phyloP scores from a whole-genome alignment of 2,113 vertebrate genomes.

The Penelope pileata region DNA sequence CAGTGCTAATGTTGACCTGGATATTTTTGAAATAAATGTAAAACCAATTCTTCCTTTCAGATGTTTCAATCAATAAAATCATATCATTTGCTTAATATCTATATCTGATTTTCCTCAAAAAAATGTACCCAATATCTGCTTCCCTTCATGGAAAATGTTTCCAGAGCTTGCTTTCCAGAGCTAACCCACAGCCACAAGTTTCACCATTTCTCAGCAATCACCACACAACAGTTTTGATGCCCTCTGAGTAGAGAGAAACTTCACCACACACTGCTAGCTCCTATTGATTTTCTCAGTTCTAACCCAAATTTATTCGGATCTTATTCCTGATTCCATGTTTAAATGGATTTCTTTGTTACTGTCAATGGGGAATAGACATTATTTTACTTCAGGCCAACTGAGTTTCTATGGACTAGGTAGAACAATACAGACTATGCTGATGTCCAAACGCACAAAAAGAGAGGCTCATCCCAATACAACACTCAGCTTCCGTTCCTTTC shows the following conservation, averaged over 20 bases:
- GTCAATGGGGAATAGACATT: not conserved
- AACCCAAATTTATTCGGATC: not conserved
- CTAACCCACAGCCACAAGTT: not conserved
- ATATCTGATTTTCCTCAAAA: not conserved
- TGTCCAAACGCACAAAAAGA: not conserved
- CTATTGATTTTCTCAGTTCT: not conserved
- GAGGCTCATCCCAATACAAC: constrained; percentile 8
- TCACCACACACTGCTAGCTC: not conserved
- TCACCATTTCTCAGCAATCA: not conserved
- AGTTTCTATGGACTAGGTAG: not conserved
- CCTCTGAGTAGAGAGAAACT: not conserved
- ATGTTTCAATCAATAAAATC: not conserved
- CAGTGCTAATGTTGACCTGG: accelerated
- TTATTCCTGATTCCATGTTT: not conserved
- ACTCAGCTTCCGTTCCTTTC: not conserved
- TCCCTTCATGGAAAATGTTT: not conserved
- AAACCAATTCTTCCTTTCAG: not conserved
- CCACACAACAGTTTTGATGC: not conserved
- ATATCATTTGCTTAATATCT: not conserved
- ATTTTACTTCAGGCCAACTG: not conserved
- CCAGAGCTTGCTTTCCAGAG: not conserved
- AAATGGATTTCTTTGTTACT: not conserved
- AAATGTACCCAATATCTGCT: not conserved
- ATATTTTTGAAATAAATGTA: not conserved
- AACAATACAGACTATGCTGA: not conserved